These are phyloP conservation scores for Flabesymbios commensalis DNA, from an alignment of 2,888 invertebrate genomes.

Conservation along the genomic window DNA sequence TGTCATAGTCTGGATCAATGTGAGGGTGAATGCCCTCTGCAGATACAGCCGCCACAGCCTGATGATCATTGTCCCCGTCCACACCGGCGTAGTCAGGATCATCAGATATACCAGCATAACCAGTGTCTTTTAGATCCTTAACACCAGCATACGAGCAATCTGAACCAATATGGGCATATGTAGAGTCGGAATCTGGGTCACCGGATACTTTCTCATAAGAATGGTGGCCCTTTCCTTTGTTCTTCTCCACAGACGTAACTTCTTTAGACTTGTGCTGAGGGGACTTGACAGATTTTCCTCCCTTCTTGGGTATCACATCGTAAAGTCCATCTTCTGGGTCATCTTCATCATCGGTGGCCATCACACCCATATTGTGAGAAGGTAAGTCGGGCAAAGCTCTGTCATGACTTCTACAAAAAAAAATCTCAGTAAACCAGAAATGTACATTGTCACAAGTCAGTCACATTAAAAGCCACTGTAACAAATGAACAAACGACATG, in stretches of 20 bases:
- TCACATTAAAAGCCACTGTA: no score
- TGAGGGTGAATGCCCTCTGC: no score
- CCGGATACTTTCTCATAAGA: conserved; percentile 20
- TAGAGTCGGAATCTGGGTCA: conserved; percentile 13
- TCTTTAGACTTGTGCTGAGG: neutral
- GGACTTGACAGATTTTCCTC: neutral
- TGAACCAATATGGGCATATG: no score
- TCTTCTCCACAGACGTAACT: no score
- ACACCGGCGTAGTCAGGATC: neutral
- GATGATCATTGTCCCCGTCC: neutral
- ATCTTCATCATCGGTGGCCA: conserved; percentile 21
- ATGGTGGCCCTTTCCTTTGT: neutral
- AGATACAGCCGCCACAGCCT: no score
- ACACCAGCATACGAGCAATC: no score
- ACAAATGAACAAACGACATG: no score
- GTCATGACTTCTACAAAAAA: conserved; percentile 21
- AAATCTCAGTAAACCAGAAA: no score
- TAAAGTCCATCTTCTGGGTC: conserved; percentile 26
- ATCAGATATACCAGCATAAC: conserved; percentile 16
- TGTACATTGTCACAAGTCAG: no score
- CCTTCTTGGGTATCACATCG: conserved; percentile 27
- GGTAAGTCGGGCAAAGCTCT: conserved; percentile 31
- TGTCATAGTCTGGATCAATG: no score
- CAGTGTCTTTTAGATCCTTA: no score
- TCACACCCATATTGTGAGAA: neutral